A percentile compares a stretch with the other conserved stretches of the same genome.
Evolutionary conservation across 1,140 invertebrate species (phyloP).

Genomic region (Vanessa atalanta): DNA sequence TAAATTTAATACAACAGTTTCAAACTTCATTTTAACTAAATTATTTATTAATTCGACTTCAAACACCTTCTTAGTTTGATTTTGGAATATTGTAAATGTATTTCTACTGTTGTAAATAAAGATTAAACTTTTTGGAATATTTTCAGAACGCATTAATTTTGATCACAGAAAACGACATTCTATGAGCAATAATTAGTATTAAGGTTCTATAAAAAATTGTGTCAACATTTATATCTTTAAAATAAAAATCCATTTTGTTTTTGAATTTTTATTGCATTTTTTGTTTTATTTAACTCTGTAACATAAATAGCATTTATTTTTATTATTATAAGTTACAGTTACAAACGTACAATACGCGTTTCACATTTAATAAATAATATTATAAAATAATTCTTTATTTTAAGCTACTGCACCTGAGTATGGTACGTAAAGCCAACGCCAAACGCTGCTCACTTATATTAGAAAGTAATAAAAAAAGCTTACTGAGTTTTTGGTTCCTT

Average conservation of each 20-base stretch:
- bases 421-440: constrained; percentile 51
- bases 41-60: too few species aligned
- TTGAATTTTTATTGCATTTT: constrained; percentile 79
- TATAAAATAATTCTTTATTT: constrained; percentile 77
- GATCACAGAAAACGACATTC: too few species aligned
- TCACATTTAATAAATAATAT: constrained; percentile 78
- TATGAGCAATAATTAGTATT: neutral
- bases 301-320: constrained; percentile 81
- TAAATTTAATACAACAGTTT: too few species aligned
- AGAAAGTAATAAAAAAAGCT: constrained; percentile 75
- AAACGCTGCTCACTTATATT: constrained; percentile 59
- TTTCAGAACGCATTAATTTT: too few species aligned
- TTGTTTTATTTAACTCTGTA: constrained; percentile 70
- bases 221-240: constrained; percentile 18
- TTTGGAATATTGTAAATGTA: too few species aligned
- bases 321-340: constrained; percentile 77
- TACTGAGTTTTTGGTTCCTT: constrained; percentile 74
- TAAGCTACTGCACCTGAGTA: constrained; percentile 66
- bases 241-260: constrained; percentile 65
- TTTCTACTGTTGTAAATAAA: too few species aligned
- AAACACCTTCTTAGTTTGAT: too few species aligned
- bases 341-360: constrained; percentile 74
- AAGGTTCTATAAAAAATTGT: constrained; percentile 8
- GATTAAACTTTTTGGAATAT: too few species aligned
- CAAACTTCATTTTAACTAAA: too few species aligned